Conservation (phyloP, 2,888 invertebrate species). For the Hirtodrosophila alboralis region DNA sequence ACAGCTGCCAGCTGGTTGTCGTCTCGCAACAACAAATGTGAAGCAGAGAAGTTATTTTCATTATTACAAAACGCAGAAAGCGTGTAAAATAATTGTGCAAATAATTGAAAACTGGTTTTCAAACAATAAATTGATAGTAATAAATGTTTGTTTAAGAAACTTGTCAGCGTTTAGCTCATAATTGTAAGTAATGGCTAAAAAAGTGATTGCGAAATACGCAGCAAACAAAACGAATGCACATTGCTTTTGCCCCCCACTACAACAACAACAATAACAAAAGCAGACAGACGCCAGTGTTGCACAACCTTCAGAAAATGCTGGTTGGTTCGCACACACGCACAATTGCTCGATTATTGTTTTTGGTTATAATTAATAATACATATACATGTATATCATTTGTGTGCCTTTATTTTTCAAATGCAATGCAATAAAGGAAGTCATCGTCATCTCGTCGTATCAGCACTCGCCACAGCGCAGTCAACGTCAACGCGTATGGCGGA, state of each 20-base stretch:
- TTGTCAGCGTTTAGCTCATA: background rate
- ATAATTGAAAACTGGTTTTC: conserved; percentile 11
- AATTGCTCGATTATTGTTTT: conserved; percentile 49
- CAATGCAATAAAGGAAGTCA: conserved; percentile 55
- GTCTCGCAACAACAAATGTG: conserved; percentile 63
- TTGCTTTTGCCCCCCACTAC: conserved; percentile 22
- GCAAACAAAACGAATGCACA: conserved; percentile 40
- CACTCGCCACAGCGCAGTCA: conserved; percentile 22
- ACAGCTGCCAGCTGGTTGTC: conserved; percentile 67
- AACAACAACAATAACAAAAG: conserved; percentile 51
- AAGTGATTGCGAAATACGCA: conserved; percentile 71
- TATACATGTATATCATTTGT: conserved; percentile 55
- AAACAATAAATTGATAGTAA: background rate
- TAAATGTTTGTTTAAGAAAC: background rate
- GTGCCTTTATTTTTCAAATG: conserved; percentile 36
- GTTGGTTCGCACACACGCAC: conserved; percentile 26
- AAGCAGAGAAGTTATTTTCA: conserved; percentile 54
- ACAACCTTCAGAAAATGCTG: conserved; percentile 39
- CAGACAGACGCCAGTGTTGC: conserved; percentile 61
- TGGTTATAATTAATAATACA: conserved; percentile 56
- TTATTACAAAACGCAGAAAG: conserved; percentile 58
- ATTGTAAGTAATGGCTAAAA: conserved; percentile 30
- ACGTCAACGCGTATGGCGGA: conserved; percentile 59
- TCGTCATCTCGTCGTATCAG: conserved; percentile 40
- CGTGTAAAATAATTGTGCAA: conserved; percentile 33